A percentile compares a stretch with the other conserved stretches of the same genome.
These are phyloP conservation scores for Nothoprocta pentlandii DNA, from an alignment of 2,113 vertebrate species.

Conservation along the genomic window DNA sequence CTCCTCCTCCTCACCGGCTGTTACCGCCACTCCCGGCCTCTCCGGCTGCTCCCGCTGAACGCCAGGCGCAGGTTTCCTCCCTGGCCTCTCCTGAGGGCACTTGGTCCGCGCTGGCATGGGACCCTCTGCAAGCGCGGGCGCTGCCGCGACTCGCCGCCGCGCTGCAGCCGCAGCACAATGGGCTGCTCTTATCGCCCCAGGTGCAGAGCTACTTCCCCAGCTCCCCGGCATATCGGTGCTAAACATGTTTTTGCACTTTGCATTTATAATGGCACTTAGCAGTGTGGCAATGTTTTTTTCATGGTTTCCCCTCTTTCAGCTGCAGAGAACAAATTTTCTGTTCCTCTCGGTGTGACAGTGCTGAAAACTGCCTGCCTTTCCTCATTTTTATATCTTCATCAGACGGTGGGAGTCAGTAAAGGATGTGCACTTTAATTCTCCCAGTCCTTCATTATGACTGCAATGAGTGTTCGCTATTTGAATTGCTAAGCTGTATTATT, in stretches of 20 bases:
- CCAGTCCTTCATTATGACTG: neutral
- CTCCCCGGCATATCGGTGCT: fast-evolving
- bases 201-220: neutral
- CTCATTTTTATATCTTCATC: neutral
- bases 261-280: neutral
- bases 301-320: neutral
- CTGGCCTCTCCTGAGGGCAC: neutral
- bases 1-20: neutral
- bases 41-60: neutral
- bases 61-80: neutral
- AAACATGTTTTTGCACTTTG: neutral
- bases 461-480: neutral
- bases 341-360: neutral
- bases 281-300: neutral
- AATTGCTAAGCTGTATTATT: neutral
- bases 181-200: neutral
- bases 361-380: neutral
- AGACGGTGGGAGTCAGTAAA: neutral
- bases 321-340: neutral
- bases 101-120: neutral
- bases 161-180: fast-evolving
- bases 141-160: neutral
- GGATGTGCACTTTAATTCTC: neutral
- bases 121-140: neutral
- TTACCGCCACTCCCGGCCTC: neutral